phyloP scores from a whole-genome alignment of 2,113 vertebrate genomes.

The Barnardius zonarius region DNA sequence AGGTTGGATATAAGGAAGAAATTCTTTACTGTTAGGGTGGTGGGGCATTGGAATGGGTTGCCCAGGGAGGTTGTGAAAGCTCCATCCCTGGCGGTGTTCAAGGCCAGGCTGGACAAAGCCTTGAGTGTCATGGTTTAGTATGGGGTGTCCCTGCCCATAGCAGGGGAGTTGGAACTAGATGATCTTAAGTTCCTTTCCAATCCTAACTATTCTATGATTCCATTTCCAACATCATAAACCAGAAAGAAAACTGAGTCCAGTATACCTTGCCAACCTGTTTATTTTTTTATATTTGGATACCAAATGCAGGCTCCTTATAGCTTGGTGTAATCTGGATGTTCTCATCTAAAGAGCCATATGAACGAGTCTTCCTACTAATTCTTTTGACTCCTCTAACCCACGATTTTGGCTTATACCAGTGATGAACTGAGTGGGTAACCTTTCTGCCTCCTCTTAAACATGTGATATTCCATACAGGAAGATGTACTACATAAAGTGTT shows the following conservation, averaged over 20 bases:
- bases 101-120: too few species aligned
- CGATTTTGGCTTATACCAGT: rapidly evolving
- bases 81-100: too few species aligned
- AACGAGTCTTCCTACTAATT: not conserved
- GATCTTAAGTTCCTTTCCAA: too few species aligned
- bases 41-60: too few species aligned
- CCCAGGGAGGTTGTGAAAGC: too few species aligned
- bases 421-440: not conserved
- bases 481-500: too few species aligned
- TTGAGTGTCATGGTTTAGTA: too few species aligned
- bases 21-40: too few species aligned
- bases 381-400: not conserved
- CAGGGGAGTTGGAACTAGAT: too few species aligned
- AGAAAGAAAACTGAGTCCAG: not conserved
- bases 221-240: not conserved
- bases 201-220: not conserved
- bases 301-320: not conserved
- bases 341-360: not conserved
- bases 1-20: too few species aligned
- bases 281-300: not conserved
- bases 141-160: too few species aligned
- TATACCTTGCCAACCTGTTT: not conserved
- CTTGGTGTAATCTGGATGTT: not conserved
- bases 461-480: not conserved
- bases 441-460: not conserved